Evolutionary conservation across 2,113 vertebrate genomes (phyloP), one percentile per base, ranked within the genome.

Genomic region (Taurulus bubalis): DNA sequence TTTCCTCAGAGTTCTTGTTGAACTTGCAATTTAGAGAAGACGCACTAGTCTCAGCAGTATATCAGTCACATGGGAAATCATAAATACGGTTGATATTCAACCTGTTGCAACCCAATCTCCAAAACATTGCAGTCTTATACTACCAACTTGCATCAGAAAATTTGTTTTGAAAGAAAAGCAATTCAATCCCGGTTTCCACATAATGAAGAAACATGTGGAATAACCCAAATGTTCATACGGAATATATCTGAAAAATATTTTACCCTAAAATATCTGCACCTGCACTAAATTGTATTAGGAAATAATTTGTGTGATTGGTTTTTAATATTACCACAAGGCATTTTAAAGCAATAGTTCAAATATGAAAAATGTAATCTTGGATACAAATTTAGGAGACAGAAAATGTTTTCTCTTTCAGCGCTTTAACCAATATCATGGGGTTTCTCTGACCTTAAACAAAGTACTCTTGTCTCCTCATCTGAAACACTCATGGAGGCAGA

Each of bases 141-240:
- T 3, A 56, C 4, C 38, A 28, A 71, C 24, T 51, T 11, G 4
- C 8, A 28, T 20, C 51, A 59, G 2, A 59, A 22, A 15, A n/a
- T 28, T 7, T 1, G 2, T 58, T 26, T 71, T 4, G 38, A 64
- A 65, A 53, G 22, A 36, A 64, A 59, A 72, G 55, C 18, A 45
- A 42, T 30, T n/a, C 4, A 8, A 58, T 55, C n/a, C 42, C 8
- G 2, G 8, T 28, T 45, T 26, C 32, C 36, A n/a, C 6, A 8
- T 55, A 53, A 20, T 71, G 53, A 58, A 71, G 51, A 71, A 51
- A 67, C 9, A n/a, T n/a, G 28, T 28, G 8, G 62, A 69, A 32
- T 12, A 12, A 56, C 53, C 53, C 6, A 56, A 56, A 56, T 56
- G 53, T 56, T n/a, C 9, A 24, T 11, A 24, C 3, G 22, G 51